A percentile compares a stretch with the other conserved stretches of the same genome.
Evolutionary conservation across 2,797 vertebrate species (phyloP).

Genomic region (Poecile montanus): DNA sequence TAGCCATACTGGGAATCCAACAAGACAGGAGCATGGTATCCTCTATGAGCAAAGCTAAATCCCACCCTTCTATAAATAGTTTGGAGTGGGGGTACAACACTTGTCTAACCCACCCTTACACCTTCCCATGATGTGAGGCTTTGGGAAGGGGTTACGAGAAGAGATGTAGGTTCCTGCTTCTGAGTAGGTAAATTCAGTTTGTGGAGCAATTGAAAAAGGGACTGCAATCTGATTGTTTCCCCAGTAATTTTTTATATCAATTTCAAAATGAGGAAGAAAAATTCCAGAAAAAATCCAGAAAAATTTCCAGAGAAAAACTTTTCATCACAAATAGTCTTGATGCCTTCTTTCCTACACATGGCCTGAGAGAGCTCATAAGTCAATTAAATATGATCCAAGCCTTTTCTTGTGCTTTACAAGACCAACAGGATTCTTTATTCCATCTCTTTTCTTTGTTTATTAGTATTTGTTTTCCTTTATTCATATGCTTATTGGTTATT

Average conservation of each 20-base stretch:
- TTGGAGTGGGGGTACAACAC: accelerated
- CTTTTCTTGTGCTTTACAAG: background rate
- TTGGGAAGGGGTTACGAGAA: background rate
- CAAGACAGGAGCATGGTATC: background rate
- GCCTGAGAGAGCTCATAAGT: background rate
- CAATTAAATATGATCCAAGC: background rate
- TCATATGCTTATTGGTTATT: background rate
- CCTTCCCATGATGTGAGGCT: background rate
- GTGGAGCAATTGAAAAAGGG: background rate
- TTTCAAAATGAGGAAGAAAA: background rate
- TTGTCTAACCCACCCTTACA: background rate
- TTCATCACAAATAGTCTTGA: background rate
- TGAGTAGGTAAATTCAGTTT: background rate
- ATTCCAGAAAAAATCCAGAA: background rate
- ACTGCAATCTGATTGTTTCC: background rate
- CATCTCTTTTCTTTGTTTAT: background rate
- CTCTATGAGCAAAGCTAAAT: background rate
- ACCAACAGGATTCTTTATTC: background rate
- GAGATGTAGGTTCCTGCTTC: background rate
- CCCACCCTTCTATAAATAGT: background rate
- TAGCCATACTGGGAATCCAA: background rate
- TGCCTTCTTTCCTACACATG: background rate
- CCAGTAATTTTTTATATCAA: background rate
- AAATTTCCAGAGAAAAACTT: background rate
- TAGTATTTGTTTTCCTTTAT: background rate